phyloP scores from a whole-genome alignment of 2,113 vertebrate genomes.

The Ciconia maguari region DNA sequence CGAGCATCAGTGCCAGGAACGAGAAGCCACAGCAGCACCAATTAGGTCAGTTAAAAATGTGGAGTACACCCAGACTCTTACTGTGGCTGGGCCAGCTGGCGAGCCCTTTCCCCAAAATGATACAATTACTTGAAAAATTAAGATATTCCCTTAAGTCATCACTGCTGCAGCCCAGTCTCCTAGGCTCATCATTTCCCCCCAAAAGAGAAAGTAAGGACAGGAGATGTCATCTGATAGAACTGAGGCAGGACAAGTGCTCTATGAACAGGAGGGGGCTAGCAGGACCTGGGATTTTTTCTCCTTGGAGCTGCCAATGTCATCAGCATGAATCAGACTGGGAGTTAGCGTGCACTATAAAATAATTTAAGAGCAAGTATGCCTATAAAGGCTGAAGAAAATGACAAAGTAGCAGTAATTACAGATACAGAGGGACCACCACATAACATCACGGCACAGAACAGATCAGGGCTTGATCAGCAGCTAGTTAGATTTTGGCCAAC shows the following conservation, averaged over 20 bases:
- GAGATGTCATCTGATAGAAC: not conserved
- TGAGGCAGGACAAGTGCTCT: not conserved
- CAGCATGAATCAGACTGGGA: not conserved
- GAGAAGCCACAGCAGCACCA: not conserved
- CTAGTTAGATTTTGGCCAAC: not conserved
- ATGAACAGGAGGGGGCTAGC: not conserved
- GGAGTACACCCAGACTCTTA: no score
- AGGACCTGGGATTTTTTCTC: not conserved
- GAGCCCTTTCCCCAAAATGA: not conserved
- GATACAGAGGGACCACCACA: fast-evolving
- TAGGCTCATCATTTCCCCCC: not conserved
- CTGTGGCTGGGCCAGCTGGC: not conserved
- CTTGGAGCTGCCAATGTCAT: not conserved
- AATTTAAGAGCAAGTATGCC: not conserved
- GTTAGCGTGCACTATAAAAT: fast-evolving
- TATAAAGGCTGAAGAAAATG: not conserved
- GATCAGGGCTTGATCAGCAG: not conserved
- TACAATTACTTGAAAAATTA: not conserved
- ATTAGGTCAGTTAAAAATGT: fast-evolving
- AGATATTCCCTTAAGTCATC: not conserved
- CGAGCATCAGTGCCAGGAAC: fast-evolving
- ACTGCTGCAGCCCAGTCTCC: not conserved
- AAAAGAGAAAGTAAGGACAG: not conserved
- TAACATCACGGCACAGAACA: not conserved
- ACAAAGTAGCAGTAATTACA: not conserved